Percentiles rank a stretch among this genome's conserved stretches.
Conservation (phyloP, 1,140 invertebrate genomes). For the Hirudo medicinalis region DNA sequence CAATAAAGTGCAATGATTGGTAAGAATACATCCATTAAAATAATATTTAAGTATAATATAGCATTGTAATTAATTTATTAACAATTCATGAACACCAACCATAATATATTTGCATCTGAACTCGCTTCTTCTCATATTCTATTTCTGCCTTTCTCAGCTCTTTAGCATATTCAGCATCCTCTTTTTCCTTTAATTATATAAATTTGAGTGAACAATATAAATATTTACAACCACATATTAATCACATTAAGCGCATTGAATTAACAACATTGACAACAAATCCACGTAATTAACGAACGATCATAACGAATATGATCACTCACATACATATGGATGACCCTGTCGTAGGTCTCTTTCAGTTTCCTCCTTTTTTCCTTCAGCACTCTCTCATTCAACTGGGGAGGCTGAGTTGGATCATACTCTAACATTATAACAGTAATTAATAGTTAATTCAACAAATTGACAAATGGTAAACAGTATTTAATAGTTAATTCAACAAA, state of each 20-base stretch:
- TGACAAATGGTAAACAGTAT: too few species aligned
- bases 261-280: too few species aligned
- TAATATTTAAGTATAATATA: background rate
- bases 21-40: too few species aligned
- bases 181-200: constrained; percentile 59
- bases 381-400: constrained; percentile 82
- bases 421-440: constrained; percentile 48
- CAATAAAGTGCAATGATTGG: constrained; percentile 17
- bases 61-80: background rate
- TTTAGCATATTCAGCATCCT: constrained; percentile 82
- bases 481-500: background rate
- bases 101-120: constrained; percentile 72
- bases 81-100: constrained; percentile 28
- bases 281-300: too few species aligned
- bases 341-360: constrained; percentile 80
- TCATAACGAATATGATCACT: constrained; percentile 47
- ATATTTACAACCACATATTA: too few species aligned
- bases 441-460: background rate
- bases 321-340: constrained; percentile 89
- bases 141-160: constrained; percentile 76
- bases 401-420: constrained; percentile 82
- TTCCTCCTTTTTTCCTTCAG: constrained; percentile 91
- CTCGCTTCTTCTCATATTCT: constrained; percentile 74
- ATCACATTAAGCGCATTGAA: too few species aligned
- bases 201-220: too few species aligned